Evolutionary conservation across 2,888 invertebrate species (phyloP).

Genomic region (Rhogogaster chlorosoma): DNA sequence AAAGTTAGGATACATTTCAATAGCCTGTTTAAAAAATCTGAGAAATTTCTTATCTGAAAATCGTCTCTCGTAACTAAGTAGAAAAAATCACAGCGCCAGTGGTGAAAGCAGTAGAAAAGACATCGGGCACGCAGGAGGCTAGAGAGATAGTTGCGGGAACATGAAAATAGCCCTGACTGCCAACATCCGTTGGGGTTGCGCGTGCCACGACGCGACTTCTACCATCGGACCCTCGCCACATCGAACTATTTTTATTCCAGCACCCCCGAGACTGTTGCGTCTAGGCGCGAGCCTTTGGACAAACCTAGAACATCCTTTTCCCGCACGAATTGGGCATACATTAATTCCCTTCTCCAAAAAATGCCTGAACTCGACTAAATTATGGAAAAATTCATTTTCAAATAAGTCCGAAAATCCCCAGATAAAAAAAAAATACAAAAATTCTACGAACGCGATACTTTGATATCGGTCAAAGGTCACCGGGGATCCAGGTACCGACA

Average conservation of each 20-base stretch:
- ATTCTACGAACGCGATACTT: neutral
- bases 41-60: neutral
- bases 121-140: slow-evolving; percentile 49
- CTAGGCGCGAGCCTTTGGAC: slow-evolving; percentile 47
- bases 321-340: neutral
- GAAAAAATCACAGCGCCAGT: neutral
- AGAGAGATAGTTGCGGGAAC: slow-evolving; percentile 53
- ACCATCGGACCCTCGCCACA: slow-evolving; percentile 54
- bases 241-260: slow-evolving; percentile 66
- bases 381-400: neutral
- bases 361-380: neutral
- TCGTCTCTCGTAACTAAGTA: neutral
- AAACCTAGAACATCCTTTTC: slow-evolving; percentile 25
- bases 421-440: neutral
- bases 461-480: slow-evolving; percentile 36
- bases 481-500: slow-evolving; percentile 34
- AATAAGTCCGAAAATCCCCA: neutral
- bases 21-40: neutral
- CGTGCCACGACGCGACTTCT: slow-evolving; percentile 44
- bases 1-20: neutral
- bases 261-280: slow-evolving; percentile 56
- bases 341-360: neutral
- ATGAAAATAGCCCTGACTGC: slow-evolving; percentile 66
- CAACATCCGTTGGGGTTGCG: slow-evolving; percentile 64
- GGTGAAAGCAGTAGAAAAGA: slow-evolving; percentile 4